Base-by-base conservation (phyloP, 2,888 invertebrate species). In the Apamea monoglypha region DNA sequence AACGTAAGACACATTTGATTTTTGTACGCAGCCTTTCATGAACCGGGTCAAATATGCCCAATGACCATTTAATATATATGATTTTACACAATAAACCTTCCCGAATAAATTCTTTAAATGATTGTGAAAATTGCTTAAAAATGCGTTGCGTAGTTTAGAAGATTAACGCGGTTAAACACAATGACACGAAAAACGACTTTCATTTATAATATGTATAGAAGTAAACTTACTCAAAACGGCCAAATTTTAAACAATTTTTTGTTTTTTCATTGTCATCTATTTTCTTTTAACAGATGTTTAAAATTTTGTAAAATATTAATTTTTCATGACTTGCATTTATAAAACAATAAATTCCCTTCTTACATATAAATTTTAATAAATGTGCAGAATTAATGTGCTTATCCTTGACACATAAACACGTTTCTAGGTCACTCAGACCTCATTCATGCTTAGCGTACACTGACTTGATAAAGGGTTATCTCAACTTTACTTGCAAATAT, bases 341-440 rank as follows among this genome's bases (percentile, higher is more conserved):
- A 14, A 47, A 50, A 32, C 4, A 61, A 14, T 72, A 63, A 63
- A 44, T 44, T 29, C 14, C 7, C 1, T 56, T 21, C 21, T 40
- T 63, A 21, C 5, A 44, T 72, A 29, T 4, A 40, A 29, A 59
- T 44, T 44, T 32, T 32, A 32, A 25, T 67, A 61, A 69, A 69
- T 32, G 10, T 32, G 1, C 29, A 53, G 29, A 47, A n/a, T 25
- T 14, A 5, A 72, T 69, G 50, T 29, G 18, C 3, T 0, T 25
- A 74, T 68, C 81, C 87, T 88, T 87, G 83, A 77, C 80, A 85
- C 64, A 81, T 67, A 81, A 73, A 72, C 53, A 77, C 0, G 29
- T 59, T 83, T 83, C 74, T 81, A 86, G 80, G 88, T 78, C 78
- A 86, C 71, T 75, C 44, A 80, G 84, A 81, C 69, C 75, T 79